Base-by-base conservation (phyloP, 2,888 invertebrate species). In the Hartigia nigra region DNA sequence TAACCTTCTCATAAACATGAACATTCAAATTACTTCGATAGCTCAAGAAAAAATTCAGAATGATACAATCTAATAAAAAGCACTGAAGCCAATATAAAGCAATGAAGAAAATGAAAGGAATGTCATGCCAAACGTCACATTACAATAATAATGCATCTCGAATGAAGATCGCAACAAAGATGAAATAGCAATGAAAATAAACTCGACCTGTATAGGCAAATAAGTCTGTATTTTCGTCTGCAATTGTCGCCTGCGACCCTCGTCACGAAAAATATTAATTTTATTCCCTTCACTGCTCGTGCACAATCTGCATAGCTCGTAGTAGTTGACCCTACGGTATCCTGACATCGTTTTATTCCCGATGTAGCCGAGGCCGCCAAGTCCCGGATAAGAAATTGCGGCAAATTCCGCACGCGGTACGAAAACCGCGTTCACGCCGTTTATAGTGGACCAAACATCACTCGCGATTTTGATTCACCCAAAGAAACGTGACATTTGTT, bases 291-390 rank as follows among this genome's bases (percentile, higher is more conserved):
- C 94, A 87, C 94, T 95, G 83, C 94, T 94, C 32, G 95, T 95
- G 90, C 95, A 95, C 82, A 95, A 92, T 85, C 95, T 93, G 88
- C 95, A 95, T 86, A 95, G 91, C 91, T 95, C 95, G 89, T 94
- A 95, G 90, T 94, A 95, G 91, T 95, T 95, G 70, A 95, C 95
- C 87, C 94, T 94, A 86, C 94, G 94, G 90, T 95, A 95, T 87
- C 94, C 95, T 84, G 95, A 93, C 95, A 95, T 95, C 79, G 84
- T 88, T 84, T 86, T 84, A 23, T 55, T 9, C 86, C 85, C 84
- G 83, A 31, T 31, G 34, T 32, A 72, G 34, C 31, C 31, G 34
- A 36, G 69, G 32, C 35, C 32, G 35, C 37, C 23, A 23, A 5
- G 55, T 55, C 23, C 23, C 55, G 55, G 23, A 55, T 55, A 55